Evolutionary conservation across 92 coral and sea anemone genomes (phyloP), one percentile per base, ranked within the genome.

Genomic region (Parazoanthus darwini): DNA sequence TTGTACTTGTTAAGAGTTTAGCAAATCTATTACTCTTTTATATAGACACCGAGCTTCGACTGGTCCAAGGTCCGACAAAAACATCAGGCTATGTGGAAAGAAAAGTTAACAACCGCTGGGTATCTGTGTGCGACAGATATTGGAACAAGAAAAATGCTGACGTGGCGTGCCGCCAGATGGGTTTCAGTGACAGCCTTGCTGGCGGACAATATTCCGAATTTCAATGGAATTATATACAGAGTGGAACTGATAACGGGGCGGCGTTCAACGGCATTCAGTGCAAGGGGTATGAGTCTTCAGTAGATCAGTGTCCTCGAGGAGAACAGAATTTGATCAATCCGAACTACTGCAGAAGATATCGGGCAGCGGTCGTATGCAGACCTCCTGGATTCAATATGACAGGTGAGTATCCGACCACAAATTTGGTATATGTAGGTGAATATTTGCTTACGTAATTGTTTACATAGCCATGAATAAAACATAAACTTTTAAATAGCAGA

Each of bases 81-180:
- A 54, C 48, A 11, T 81, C 85, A 35, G 85, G 85, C 8, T 16
- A 58, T n/a, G 10, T 81, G 73, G 85, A 81, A 63, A 70, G 33
- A 8, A 63, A 66, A 13, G 36, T 13, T 7, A 35, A 81, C 56
- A 42, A 39, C 72, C 54, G n/a, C 4, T 81, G 85, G 85, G 16
- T 20, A 20, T 54, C 85, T 3, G 51, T 81, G 18, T 59, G 85
- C 35, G 85, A 33, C 10, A 16, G 3, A 2, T 7, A 0, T 20
- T 58, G 54, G 74, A 58, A 20, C 54, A 54, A 56, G 68, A 59
- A 37, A 6, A 23, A 37, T 4, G 85, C 85, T 8, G 85, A 81
- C 14, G 85, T 81, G 85, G 85, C 72, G 48, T 81, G 85, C 44
- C 74, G 85, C 33, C 85, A 81, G 26, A 63, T 81, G 85, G 85